These are phyloP conservation scores for Thymelicus sylvestris DNA, from an alignment of 2,888 invertebrate genomes.

Conservation along the genomic window DNA sequence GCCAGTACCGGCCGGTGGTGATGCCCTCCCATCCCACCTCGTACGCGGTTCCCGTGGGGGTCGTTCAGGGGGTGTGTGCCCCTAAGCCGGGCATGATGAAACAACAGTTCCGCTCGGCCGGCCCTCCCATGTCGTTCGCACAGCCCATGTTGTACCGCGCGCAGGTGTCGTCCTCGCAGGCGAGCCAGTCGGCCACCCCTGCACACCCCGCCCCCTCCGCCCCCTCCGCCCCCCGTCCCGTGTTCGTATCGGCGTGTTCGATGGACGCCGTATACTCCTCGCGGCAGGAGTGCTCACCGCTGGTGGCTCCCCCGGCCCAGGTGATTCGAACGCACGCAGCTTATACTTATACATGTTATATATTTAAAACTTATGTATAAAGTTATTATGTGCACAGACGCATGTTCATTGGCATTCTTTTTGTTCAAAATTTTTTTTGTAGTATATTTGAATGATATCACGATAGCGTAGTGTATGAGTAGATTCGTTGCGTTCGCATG, in stretches of 20 bases:
- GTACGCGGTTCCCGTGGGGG: conserved; percentile 67
- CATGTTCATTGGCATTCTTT: conserved; percentile 44
- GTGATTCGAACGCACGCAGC: conserved; percentile 24
- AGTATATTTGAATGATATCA: conserved; percentile 7
- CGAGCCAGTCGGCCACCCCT: conserved; percentile 51
- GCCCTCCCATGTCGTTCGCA: conserved; percentile 56
- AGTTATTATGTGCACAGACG: conserved; percentile 27
- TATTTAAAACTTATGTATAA: background rate
- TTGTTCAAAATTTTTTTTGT: conserved; percentile 42
- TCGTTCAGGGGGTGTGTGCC: conserved; percentile 66
- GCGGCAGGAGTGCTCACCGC: conserved; percentile 61
- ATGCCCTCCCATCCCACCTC: conserved; percentile 69
- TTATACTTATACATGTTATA: background rate
- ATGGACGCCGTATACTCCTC: conserved; percentile 60
- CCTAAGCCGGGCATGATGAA: conserved; percentile 46
- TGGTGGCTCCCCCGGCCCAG: conserved; percentile 45
- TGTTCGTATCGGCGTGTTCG: conserved; percentile 53
- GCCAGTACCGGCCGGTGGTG: conserved; percentile 57
- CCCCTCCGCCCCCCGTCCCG: conserved; percentile 47
- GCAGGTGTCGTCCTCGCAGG: conserved; percentile 57
- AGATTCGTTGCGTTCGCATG: conserved; percentile 38
- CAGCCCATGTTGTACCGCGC: conserved; percentile 67
- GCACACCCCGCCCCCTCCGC: conserved; percentile 49
- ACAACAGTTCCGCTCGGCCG: conserved; percentile 57
- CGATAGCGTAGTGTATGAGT: conserved; percentile 32